Evolutionary conservation across 2,797 vertebrate species (phyloP).

Genomic region (Erpetoichthys calabaricus): DNA sequence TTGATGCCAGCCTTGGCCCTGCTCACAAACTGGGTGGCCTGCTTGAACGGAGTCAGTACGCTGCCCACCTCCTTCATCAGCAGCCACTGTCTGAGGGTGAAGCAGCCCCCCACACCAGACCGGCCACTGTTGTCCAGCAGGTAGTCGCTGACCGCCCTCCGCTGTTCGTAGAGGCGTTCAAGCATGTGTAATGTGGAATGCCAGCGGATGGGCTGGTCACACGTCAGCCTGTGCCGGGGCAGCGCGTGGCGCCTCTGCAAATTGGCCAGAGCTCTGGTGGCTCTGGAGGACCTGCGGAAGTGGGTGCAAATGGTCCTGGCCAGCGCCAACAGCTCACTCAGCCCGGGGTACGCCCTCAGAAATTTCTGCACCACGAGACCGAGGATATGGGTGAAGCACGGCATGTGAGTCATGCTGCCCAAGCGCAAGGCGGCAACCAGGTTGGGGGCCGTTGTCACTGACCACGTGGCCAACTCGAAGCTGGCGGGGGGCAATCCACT

Average conservation of each 20-base stretch:
- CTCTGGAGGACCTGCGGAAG: not conserved
- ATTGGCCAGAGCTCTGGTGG: not conserved
- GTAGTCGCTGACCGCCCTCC: not conserved
- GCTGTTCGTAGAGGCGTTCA: conserved; percentile 1
- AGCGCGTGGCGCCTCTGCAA: not conserved
- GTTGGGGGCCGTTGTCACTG: no score
- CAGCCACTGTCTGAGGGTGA: not conserved
- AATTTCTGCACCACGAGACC: conserved; percentile 3
- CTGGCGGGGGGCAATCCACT: no score
- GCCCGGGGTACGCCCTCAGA: not conserved
- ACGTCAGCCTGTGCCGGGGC: not conserved
- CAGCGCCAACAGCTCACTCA: not conserved
- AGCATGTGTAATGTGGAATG: not conserved
- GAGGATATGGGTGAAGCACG: not conserved
- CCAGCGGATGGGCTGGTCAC: not conserved
- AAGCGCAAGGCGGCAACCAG: not conserved
- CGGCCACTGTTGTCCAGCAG: not conserved
- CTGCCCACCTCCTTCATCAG: not conserved
- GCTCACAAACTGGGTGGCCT: not conserved
- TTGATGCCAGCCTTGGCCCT: not conserved
- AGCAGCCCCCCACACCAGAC: not conserved
- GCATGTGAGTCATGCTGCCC: not conserved
- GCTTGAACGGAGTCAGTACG: not conserved
- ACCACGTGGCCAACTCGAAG: no score
- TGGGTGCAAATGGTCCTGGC: conserved; percentile 1